Conservation (phyloP, 35 echinoderm and acorn worm genomes). For the Heliocidaris tuberculata region DNA sequence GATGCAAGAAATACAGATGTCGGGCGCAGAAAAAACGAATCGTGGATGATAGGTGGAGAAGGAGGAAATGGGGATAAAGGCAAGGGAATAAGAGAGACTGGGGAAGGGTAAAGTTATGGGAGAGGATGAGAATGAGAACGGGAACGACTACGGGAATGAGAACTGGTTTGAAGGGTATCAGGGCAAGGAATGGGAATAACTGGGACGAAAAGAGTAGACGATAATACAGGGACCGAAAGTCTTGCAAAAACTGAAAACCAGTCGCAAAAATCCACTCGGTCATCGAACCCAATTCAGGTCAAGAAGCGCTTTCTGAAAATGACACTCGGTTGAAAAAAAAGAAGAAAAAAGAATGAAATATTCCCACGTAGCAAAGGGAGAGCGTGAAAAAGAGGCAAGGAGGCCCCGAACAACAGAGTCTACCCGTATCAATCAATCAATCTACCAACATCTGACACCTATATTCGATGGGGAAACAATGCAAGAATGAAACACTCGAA, state of each 20-base stretch:
- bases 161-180: not conserved
- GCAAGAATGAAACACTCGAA: not conserved
- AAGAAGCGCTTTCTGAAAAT: slow-evolving; percentile 25
- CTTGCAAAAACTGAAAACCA: not conserved
- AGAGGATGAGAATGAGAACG: not conserved
- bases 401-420: slow-evolving; percentile 36
- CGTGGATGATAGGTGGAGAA: too few species aligned
- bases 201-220: not conserved
- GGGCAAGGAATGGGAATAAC: not conserved
- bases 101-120: too few species aligned
- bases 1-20: too few species aligned
- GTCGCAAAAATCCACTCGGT: slow-evolving; percentile 13
- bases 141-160: not conserved
- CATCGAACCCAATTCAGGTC: slow-evolving; percentile 30
- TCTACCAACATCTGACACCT: slow-evolving; percentile 23
- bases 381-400: slow-evolving; percentile 21
- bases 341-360: not conserved
- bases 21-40: too few species aligned
- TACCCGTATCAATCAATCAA: slow-evolving; percentile 25
- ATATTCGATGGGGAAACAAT: slow-evolving; percentile 14
- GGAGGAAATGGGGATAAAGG: too few species aligned
- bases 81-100: too few species aligned
- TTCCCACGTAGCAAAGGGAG: not conserved
- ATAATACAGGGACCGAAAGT: not conserved
- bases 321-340: slow-evolving; percentile 20